A percentile compares a stretch with the other conserved stretches of the same genome.
phyloP scores from a whole-genome alignment of 2,797 vertebrate genomes.

The Aulostomus chinensis region DNA sequence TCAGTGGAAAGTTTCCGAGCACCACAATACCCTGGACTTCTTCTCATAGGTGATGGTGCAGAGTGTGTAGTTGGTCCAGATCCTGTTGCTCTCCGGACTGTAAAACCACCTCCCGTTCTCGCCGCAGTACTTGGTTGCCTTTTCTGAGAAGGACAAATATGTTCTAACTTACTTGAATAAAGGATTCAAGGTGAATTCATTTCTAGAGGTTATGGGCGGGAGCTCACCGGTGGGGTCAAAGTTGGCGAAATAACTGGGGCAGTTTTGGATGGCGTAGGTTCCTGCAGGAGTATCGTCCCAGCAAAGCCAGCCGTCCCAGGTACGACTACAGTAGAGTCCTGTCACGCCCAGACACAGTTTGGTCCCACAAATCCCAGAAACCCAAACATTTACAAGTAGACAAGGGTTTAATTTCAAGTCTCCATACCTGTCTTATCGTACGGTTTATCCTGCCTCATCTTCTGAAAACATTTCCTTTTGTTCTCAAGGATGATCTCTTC shows the following conservation, averaged over 20 bases:
- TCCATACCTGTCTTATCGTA: slow-evolving; percentile 87
- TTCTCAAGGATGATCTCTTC: slow-evolving; percentile 85
- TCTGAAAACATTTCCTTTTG: slow-evolving; percentile 87
- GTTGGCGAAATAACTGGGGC: slow-evolving; percentile 87
- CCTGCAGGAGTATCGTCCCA: slow-evolving; percentile 92
- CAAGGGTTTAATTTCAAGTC: background rate
- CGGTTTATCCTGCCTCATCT: slow-evolving; percentile 83
- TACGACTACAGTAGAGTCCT: slow-evolving; percentile 88
- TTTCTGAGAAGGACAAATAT: slow-evolving; percentile 74
- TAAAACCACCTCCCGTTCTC: slow-evolving; percentile 89
- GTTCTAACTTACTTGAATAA: no score
- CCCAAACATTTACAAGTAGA: background rate
- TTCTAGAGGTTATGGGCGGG: no score
- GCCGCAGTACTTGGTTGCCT: slow-evolving; percentile 87
- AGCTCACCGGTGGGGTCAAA: slow-evolving; percentile 87
- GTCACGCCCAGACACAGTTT: slow-evolving; percentile 2
- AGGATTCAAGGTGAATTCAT: no score
- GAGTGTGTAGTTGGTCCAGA: slow-evolving; percentile 91
- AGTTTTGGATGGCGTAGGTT: slow-evolving; percentile 80
- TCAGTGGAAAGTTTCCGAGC: no score
- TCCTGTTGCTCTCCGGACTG: slow-evolving; percentile 86
- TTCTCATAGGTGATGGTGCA: slow-evolving; percentile 84
- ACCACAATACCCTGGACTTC: slow-evolving; percentile 81
- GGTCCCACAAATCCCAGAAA: no score
- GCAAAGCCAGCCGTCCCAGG: slow-evolving; percentile 95